Evolutionary conservation across 2,888 invertebrate genomes (phyloP).

Genomic region (Leptarthrus brevirostris): DNA sequence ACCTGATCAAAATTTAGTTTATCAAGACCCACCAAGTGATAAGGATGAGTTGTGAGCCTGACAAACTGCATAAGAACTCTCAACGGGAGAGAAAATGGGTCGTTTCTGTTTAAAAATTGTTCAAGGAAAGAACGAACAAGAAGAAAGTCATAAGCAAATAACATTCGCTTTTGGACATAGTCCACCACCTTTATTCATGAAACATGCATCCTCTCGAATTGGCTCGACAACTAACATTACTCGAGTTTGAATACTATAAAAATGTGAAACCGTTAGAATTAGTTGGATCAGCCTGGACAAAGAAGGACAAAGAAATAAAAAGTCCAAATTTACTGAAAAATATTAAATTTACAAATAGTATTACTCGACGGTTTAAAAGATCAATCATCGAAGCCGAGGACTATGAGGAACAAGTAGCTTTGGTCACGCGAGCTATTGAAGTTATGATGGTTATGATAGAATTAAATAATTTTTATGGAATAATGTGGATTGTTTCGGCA

Average conservation of each 20-base stretch:
- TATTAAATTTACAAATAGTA: conserved; percentile 96
- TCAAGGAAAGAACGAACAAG: conserved; percentile 79
- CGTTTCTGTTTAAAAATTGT: conserved; percentile 93
- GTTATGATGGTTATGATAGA: conserved; percentile 94
- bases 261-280: conserved; percentile 95
- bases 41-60: conserved; percentile 70
- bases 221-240: conserved; percentile 92
- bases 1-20: conserved; percentile 87
- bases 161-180: conserved; percentile 80
- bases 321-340: conserved; percentile 95
- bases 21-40: conserved; percentile 71
- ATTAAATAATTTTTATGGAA: conserved; percentile 98
- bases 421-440: conserved; percentile 90
- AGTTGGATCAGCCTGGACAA: conserved; percentile 97
- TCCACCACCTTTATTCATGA: conserved; percentile 81
- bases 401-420: conserved; percentile 92
- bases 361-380: conserved; percentile 96
- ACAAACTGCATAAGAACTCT: conserved; percentile 80
- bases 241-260: conserved; percentile 95
- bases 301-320: conserved; percentile 91
- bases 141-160: conserved; percentile 78
- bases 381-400: conserved; percentile 96
- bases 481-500: conserved; percentile 92
- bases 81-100: conserved; percentile 96
- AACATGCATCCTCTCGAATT: conserved; percentile 96